A percentile compares a stretch with the other conserved stretches of the same genome.
Evolutionary conservation across 2,113 vertebrate genomes (phyloP).

Genomic region (Chionomys nivalis): DNA sequence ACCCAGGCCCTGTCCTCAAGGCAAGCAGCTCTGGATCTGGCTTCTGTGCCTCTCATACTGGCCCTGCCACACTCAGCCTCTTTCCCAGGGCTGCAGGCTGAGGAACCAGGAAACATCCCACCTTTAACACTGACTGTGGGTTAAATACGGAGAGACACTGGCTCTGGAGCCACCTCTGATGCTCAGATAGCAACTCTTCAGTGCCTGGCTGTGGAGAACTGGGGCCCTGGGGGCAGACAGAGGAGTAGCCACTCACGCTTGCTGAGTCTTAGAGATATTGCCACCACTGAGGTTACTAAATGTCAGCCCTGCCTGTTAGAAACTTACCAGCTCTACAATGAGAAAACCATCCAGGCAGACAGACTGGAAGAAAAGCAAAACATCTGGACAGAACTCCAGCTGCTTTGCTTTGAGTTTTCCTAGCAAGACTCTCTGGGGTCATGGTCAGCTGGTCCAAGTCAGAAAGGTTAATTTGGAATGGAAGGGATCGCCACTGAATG

Average conservation of each 20-base stretch:
- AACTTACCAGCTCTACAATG: background rate
- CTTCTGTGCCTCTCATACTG: too few relatives aligned
- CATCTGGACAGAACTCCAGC: background rate
- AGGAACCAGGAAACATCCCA: background rate
- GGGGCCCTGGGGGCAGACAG: background rate
- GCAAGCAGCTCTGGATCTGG: background rate
- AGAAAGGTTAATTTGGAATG: background rate
- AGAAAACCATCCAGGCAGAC: background rate
- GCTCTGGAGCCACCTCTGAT: background rate
- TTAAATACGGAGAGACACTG: background rate
- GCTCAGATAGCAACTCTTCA: background rate
- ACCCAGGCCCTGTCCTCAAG: background rate
- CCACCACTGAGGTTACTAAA: background rate
- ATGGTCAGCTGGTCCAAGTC: background rate
- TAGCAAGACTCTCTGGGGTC: slow-evolving; percentile 5
- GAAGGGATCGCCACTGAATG: background rate
- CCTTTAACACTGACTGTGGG: background rate
- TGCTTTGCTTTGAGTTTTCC: slow-evolving; percentile 17
- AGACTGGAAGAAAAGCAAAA: background rate
- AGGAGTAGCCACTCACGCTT: background rate
- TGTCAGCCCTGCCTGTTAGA: background rate
- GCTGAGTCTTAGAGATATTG: too few relatives aligned
- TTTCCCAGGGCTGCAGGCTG: fast-evolving
- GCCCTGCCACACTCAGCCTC: background rate
- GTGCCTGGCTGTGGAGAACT: background rate